A percentile compares a stretch with the other conserved stretches of the same genome.
phyloP scores from a whole-genome alignment of 2,888 invertebrate genomes.

The Leucania comma region DNA sequence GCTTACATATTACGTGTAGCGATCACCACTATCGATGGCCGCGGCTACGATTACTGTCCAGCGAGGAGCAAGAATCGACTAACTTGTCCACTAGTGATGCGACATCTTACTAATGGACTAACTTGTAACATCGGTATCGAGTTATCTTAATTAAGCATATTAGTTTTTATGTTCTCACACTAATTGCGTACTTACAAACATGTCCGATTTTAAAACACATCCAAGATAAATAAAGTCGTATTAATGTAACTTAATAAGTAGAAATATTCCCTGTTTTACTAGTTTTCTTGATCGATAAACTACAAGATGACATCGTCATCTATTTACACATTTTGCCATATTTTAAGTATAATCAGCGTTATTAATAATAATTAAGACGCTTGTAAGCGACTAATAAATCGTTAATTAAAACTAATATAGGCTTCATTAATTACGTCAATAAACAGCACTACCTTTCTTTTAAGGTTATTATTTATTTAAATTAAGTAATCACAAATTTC shows the following conservation, averaged over 20 bases:
- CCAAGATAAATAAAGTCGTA: slow-evolving; percentile 46
- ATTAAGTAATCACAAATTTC: slow-evolving; percentile 58
- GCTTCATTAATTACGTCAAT: slow-evolving; percentile 20
- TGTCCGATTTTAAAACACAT: slow-evolving; percentile 43
- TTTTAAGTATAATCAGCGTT: slow-evolving; percentile 17
- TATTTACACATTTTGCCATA: slow-evolving; percentile 33
- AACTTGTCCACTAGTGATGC: slow-evolving; percentile 54
- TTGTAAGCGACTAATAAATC: slow-evolving; percentile 30
- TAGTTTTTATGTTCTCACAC: slow-evolving; percentile 57
- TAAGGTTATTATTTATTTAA: slow-evolving; percentile 56
- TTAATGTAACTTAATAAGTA: slow-evolving; percentile 38
- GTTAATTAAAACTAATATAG: slow-evolving; percentile 33
- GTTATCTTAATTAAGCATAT: slow-evolving; percentile 63
- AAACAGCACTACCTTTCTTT: slow-evolving; percentile 43
- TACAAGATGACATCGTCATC: slow-evolving; percentile 4
- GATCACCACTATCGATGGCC: slow-evolving; percentile 51
- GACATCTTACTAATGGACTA: slow-evolving; percentile 59
- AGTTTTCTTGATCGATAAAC: slow-evolving; percentile 33
- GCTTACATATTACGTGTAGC: slow-evolving; percentile 51
- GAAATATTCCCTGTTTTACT: slow-evolving; percentile 30
- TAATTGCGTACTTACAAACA: slow-evolving; percentile 55
- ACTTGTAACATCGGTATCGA: slow-evolving; percentile 53
- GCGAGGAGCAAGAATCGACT: slow-evolving; percentile 51
- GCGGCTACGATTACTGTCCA: slow-evolving; percentile 49
- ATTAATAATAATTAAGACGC: slow-evolving; percentile 27